phyloP scores from a whole-genome alignment of 2,113 vertebrate species.

The Epinephelus fuscoguttatus region DNA sequence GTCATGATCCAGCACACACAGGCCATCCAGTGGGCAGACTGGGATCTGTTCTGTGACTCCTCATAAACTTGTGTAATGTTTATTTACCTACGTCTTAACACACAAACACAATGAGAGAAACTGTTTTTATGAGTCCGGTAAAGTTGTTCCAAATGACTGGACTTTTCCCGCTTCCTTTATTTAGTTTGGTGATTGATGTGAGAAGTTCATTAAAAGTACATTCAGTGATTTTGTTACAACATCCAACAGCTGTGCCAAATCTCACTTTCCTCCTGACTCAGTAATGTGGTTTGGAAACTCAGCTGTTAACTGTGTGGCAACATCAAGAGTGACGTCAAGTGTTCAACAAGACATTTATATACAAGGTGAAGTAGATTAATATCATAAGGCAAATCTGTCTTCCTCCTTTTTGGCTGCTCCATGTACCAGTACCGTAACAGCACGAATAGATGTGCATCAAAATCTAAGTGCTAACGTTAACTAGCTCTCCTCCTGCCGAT shows the following conservation, averaged over 20 bases:
- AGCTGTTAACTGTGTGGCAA: neutral
- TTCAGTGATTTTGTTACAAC: conserved; percentile 11
- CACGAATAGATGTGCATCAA: too few relatives aligned
- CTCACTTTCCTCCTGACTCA: neutral
- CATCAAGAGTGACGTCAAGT: too few relatives aligned
- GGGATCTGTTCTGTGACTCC: neutral
- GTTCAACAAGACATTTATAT: too few relatives aligned
- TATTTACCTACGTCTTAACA: conserved; percentile 1
- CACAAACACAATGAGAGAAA: neutral
- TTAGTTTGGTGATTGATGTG: conserved; percentile 8
- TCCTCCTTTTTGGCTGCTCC: too few relatives aligned
- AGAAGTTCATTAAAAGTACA: conserved; percentile 18
- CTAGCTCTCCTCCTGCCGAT: too few relatives aligned
- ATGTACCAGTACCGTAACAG: too few relatives aligned
- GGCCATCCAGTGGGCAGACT: neutral
- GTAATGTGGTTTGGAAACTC: neutral
- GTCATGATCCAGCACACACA: neutral
- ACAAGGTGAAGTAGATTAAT: too few relatives aligned
- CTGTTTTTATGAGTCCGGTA: neutral
- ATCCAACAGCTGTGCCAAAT: neutral
- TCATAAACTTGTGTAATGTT: conserved; percentile 27
- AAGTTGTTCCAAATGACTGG: conserved; percentile 31
- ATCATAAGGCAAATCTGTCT: too few relatives aligned
- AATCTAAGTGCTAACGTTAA: too few relatives aligned
- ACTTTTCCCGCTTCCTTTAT: neutral